Evolutionary conservation across 2,113 vertebrate genomes (phyloP), one percentile per base, ranked within the genome.

Genomic region (Irena cyanogastra): DNA sequence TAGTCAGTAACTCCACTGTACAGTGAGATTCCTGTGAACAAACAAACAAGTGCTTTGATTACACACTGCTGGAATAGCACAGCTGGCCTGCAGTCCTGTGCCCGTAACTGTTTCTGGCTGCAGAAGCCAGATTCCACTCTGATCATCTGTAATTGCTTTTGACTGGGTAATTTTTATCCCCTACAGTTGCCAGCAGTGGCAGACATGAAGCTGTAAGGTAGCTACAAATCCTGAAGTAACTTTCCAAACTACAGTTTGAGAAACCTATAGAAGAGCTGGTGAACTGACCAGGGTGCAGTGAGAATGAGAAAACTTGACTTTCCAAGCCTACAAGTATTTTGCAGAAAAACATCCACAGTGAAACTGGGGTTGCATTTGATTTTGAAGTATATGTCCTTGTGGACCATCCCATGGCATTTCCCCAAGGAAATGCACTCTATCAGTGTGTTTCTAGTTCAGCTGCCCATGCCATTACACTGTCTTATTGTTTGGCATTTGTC

Each of bases 21-120:
- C 71, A 93, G 68, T 68, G 56, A 77, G 71, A 78, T 71, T 81
- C 71, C 56, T 77, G 76, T 83, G 83, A 90, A 90, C 52, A 94
- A 92, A 96, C 85, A 92, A 95, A 93, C 82, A 92, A 95, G 87
- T 44, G 88, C 90, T 93, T 83, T 96, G 90, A 95, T 95, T 92
- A 31, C 56, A 42, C 4, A 13, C 47, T 78, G 76, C 68, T 94
- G 92, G 59, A 90, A 81, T 15, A 79, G 85, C 68, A 88, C 31
- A 24, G 39, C 93, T 92, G 82, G 76, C 79, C 79, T 49, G 7
- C 64, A 66, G 81, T 89, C 65, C 17, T 3, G 10, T 37, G 69
- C 54, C 82, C 1, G 2, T 83, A 37, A 66, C 84, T 77, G 71
- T 71, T 66, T 57, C 83, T 92, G 92, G 90, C 82, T 86, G 86